A percentile compares a stretch with the other conserved stretches of the same genome.
Evolutionary conservation across 2,888 invertebrate species (phyloP).

Genomic region (Heliconius charithonia): DNA sequence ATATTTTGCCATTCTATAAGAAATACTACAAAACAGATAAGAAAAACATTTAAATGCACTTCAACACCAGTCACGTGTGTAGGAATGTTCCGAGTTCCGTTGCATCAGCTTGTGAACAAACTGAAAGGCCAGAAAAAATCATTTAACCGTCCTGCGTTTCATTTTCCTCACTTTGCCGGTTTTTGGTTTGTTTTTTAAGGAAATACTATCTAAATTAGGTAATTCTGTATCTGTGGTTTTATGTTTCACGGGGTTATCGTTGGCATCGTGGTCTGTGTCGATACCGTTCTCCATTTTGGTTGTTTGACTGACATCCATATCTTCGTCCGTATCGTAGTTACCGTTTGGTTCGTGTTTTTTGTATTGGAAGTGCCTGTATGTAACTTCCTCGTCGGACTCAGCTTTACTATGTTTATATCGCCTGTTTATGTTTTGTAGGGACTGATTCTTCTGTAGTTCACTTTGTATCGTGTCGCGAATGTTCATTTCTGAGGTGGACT

Average conservation of each 20-base stretch:
- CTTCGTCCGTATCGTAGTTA: constrained; percentile 71
- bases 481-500: constrained; percentile 72
- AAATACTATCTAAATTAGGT: constrained; percentile 71
- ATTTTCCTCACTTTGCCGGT: constrained; percentile 69
- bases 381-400: constrained; percentile 72
- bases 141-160: constrained; percentile 76
- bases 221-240: constrained; percentile 60
- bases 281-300: constrained; percentile 73
- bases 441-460: constrained; percentile 75
- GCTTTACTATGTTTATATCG: constrained; percentile 57
- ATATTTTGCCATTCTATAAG: neutral
- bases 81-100: constrained; percentile 63
- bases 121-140: constrained; percentile 76
- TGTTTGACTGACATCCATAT: constrained; percentile 61
- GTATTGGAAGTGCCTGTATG: constrained; percentile 63
- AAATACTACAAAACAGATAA: constrained; percentile 43
- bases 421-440: constrained; percentile 74
- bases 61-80: constrained; percentile 67
- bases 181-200: constrained; percentile 68
- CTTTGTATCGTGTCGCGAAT: constrained; percentile 64
- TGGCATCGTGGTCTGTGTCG: constrained; percentile 71
- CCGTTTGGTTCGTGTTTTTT: constrained; percentile 68
- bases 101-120: constrained; percentile 71
- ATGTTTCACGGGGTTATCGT: constrained; percentile 62
- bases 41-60: constrained; percentile 64